phyloP scores from a whole-genome alignment of 2,888 invertebrate genomes.

The Stegophylla sp. region DNA sequence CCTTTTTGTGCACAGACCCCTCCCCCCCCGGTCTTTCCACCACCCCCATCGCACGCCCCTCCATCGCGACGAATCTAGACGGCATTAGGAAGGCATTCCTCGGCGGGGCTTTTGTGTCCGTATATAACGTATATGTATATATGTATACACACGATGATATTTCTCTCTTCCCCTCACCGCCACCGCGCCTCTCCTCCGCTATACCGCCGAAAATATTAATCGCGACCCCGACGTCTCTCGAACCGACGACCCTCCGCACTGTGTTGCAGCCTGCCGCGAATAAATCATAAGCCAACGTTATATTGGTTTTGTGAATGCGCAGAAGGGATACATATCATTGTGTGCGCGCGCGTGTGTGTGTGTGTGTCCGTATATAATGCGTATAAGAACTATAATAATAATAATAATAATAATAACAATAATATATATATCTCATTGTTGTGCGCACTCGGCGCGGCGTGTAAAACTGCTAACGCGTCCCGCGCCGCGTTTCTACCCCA shows the following conservation, averaged over 20 bases:
- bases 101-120: conserved; percentile 43
- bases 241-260: neutral
- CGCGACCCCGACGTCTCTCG: conserved; percentile 9
- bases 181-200: neutral
- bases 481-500: conserved; percentile 18
- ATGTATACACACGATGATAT: neutral
- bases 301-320: conserved; percentile 51
- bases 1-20: conserved; percentile 10
- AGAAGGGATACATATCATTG: neutral
- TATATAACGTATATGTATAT: neutral
- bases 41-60: neutral
- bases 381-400: conserved; percentile 25
- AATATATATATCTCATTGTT: conserved; percentile 21
- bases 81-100: conserved; percentile 14
- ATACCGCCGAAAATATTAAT: conserved; percentile 47
- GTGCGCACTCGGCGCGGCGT: neutral
- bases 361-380: neutral
- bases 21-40: neutral
- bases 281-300: conserved; percentile 58
- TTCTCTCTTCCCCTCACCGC: conserved; percentile 15
- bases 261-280: conserved; percentile 33
- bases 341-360: neutral
- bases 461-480: conserved; percentile 27
- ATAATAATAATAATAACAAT: conserved; percentile 22
- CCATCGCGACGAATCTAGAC: neutral